These are phyloP conservation scores for Microtus pennsylvanicus DNA, from an alignment of 2,113 vertebrate species.

Conservation along the genomic window DNA sequence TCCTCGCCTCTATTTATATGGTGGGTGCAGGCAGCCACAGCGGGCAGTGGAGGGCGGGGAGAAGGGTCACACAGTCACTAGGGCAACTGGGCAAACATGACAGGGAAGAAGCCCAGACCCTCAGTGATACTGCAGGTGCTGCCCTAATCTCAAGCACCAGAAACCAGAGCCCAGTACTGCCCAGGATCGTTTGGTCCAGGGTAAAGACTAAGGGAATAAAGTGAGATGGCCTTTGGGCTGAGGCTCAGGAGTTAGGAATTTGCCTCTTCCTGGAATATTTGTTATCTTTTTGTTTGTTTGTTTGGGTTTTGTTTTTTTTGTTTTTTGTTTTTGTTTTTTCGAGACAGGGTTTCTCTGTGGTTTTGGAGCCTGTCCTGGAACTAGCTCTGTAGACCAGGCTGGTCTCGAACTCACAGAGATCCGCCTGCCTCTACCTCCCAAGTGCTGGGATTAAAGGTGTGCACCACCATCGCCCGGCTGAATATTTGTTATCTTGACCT, in stretches of 20 bases:
- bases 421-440: too few relatives aligned
- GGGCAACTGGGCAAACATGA: constrained; percentile 74
- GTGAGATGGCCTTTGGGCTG: not conserved
- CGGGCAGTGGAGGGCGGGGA: constrained; percentile 5
- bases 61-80: constrained; percentile 80
- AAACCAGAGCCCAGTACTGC: not conserved
- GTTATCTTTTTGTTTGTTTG: not conserved
- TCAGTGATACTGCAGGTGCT: not conserved
- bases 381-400: too few relatives aligned
- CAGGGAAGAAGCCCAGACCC: constrained; percentile 49
- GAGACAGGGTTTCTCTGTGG: too few relatives aligned
- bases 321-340: too few relatives aligned
- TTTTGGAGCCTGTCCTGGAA: too few relatives aligned
- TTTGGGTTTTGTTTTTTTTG: too few relatives aligned
- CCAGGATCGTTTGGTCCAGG: not conserved
- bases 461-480: not conserved
- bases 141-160: not conserved
- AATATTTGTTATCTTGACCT: not conserved
- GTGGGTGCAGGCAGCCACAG: not conserved
- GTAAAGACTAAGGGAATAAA: not conserved
- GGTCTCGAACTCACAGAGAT: too few relatives aligned
- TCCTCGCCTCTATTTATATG: constrained; percentile 85
- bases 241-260: not conserved
- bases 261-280: not conserved
- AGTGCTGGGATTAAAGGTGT: too few relatives aligned